Conservation (phyloP, 2,797 vertebrate species). For the Tachyglossus aculeatus region DNA sequence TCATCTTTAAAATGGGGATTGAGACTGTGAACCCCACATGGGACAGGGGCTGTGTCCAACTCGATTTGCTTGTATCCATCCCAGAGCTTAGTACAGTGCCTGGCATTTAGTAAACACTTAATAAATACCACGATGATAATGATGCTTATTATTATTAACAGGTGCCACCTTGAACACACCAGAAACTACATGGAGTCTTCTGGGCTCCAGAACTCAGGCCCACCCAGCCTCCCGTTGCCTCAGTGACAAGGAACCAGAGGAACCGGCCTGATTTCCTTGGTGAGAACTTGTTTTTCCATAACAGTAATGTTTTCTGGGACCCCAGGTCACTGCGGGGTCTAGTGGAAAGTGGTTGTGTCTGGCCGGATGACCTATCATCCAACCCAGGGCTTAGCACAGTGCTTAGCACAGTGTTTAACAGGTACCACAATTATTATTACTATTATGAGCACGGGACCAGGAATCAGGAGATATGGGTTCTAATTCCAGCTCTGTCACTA, state of each 20-base stretch:
- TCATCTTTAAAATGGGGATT: neutral
- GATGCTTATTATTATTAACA: accelerated
- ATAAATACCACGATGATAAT: too few species aligned
- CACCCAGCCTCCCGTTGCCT: neutral
- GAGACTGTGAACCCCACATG: too few species aligned
- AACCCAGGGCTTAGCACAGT: too few species aligned
- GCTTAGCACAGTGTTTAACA: neutral
- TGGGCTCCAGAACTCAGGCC: neutral
- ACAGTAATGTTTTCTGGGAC: neutral
- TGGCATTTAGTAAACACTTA: too few species aligned
- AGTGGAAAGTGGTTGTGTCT: neutral
- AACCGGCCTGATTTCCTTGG: neutral
- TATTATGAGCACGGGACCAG: neutral
- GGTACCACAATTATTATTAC: neutral
- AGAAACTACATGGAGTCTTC: neutral
- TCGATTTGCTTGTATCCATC: too few species aligned
- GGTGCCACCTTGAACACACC: neutral
- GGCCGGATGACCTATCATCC: neutral
- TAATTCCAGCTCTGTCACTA: too few species aligned
- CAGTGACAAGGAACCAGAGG: neutral
- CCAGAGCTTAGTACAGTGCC: too few species aligned
- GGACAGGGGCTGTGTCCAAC: too few species aligned
- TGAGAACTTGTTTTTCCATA: neutral
- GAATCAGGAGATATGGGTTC: too few species aligned
- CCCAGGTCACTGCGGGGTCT: neutral